Evolutionary conservation across 2,113 vertebrate genomes (phyloP).

Genomic region (Corythornis madagascariensis): DNA sequence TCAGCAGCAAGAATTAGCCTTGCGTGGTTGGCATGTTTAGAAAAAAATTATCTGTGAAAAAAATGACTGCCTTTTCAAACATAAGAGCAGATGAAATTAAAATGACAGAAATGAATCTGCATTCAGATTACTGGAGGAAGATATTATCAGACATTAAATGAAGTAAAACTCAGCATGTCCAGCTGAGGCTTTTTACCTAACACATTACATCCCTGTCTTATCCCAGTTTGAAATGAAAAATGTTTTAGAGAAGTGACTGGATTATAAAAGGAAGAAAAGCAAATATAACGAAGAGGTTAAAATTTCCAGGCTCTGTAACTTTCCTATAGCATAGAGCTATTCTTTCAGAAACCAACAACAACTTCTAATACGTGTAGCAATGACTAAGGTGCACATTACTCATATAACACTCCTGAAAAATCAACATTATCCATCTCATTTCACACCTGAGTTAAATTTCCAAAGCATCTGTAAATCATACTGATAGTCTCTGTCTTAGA

Average conservation of each 20-base stretch:
- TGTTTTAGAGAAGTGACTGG: not conserved
- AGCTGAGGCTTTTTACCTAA: not conserved
- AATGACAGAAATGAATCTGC: not conserved
- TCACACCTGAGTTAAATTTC: not conserved
- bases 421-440: not conserved
- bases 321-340: not conserved
- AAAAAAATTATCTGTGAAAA: not conserved
- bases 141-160: not conserved
- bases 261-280: not conserved
- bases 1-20: not conserved
- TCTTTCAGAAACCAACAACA: slow-evolving; percentile 17
- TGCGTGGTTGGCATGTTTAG: not conserved
- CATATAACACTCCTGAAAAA: not conserved
- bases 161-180: not conserved
- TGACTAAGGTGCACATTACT: not conserved
- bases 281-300: not conserved
- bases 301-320: not conserved
- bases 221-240: not conserved
- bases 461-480: not conserved
- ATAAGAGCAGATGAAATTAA: not conserved
- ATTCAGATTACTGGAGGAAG: not conserved
- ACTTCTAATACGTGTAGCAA: not conserved
- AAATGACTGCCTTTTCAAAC: not conserved
- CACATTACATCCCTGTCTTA: not conserved
- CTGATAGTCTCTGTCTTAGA: not conserved